Evolutionary conservation across 2,888 invertebrate species (phyloP), one percentile per base, ranked within the genome.

Genomic region (Drosophila subsilvestris): DNA sequence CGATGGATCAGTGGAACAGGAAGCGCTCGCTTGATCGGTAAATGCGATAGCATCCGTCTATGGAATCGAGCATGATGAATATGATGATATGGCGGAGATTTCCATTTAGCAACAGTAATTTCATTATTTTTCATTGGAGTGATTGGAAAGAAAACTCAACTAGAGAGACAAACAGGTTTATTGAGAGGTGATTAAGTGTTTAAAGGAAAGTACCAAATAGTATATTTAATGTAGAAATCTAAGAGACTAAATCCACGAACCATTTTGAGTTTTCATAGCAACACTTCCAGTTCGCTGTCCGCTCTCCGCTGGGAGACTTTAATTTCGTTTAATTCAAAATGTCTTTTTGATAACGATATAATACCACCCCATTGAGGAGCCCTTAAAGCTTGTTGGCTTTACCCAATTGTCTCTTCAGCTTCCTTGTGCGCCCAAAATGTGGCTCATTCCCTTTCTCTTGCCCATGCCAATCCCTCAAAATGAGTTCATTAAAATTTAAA

Each of bases 401-500:
- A 27, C 37, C 43, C 66, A 48, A 43, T 66, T 49, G 29, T 43
- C 60, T 29, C 69, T 18, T 56, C 58, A 14, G 25, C 27, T 17
- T 20, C 20, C 17, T 49, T 44, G 56, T 32, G 27, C 32, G 42
- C 49, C 54, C n/a, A n/a, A n/a, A n/a, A n/a, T n/a, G n/a, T n/a
- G n/a, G n/a, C n/a, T 43, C 42, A 47, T 53, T 58, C 47, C 58
- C 29, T 20, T 12, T 18, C 27, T 14, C 17, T 17, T 18, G 59
- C 37, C 32, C 67, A 58, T 51, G 20, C 14, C 32, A 71, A 60
- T 56, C 47, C 71, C 56, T 60, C 51, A 55, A 75, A 56, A 61
- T 75, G 51, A 75, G 76, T 73, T 73, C 73, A 69, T 73, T 73
- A 73, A 73, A 73, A 73, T 75, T 73, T 56, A 67, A 50, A 66